These are phyloP conservation scores for Empidonax traillii DNA, from an alignment of 2,113 vertebrate genomes.

Conservation along the genomic window DNA sequence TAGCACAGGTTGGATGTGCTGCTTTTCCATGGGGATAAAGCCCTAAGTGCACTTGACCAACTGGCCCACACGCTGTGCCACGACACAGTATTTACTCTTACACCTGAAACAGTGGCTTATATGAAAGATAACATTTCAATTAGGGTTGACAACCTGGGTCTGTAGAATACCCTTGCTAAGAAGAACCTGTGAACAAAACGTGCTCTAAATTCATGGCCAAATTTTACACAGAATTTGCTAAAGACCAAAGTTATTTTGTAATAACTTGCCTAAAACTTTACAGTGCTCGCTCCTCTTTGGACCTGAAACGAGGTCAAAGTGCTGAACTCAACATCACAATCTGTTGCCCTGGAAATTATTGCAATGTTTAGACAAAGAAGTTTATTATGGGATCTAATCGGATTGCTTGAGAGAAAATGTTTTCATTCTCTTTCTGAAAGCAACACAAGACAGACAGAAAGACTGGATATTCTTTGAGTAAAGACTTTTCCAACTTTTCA, in stretches of 20 bases:
- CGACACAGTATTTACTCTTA: background rate
- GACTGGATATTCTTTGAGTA: background rate
- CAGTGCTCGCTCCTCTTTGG: background rate
- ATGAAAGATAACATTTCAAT: background rate
- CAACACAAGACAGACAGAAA: background rate
- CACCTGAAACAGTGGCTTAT: background rate
- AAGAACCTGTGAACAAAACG: background rate
- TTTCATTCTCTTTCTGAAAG: background rate
- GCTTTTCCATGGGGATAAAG: background rate
- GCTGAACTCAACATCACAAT: background rate
- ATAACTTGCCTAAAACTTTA: background rate
- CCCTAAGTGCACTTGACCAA: background rate
- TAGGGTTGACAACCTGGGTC: background rate
- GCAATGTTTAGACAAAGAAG: constrained; percentile 25
- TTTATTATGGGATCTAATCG: constrained; percentile 21
- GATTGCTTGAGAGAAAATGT: background rate
- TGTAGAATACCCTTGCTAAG: background rate
- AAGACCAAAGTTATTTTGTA: background rate
- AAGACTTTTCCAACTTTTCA: background rate
- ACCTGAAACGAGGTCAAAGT: background rate
- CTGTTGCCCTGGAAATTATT: background rate
- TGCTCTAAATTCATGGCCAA: background rate
- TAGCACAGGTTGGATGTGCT: constrained; percentile 2
- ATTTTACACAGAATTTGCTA: background rate
- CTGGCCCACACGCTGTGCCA: background rate